A percentile compares a stretch with the other conserved stretches of the same genome.
phyloP scores from a whole-genome alignment of 2,888 invertebrate species.

The Cheiracanthium punctorium region DNA sequence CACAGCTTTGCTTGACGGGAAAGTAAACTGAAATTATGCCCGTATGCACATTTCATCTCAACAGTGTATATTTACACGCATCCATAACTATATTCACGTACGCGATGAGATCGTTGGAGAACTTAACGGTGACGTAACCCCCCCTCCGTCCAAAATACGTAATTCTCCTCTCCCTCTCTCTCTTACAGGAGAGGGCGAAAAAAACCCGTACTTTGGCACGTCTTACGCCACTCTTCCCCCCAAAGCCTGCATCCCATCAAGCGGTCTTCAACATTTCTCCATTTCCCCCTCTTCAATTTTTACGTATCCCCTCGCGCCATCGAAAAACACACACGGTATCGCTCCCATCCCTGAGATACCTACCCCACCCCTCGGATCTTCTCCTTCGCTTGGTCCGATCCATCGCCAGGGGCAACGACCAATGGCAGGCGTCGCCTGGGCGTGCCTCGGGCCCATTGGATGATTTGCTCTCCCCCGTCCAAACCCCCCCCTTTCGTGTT shows the following conservation, averaged over 20 bases:
- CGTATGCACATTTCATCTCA: too few relatives aligned
- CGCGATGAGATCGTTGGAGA: too few relatives aligned
- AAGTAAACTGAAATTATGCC: too few relatives aligned
- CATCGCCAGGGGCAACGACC: slow-evolving; percentile 69
- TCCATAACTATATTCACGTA: too few relatives aligned
- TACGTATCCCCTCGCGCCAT: slow-evolving; percentile 28
- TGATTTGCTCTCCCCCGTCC: slow-evolving; percentile 51
- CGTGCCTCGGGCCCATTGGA: slow-evolving; percentile 69
- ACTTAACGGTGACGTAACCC: too few relatives aligned
- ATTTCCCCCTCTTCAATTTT: slow-evolving; percentile 19
- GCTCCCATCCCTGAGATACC: slow-evolving; percentile 52
- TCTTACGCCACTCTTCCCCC: not conserved
- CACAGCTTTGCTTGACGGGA: too few relatives aligned
- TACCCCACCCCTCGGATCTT: not conserved
- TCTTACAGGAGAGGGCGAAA: too few relatives aligned
- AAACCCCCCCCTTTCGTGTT: slow-evolving; percentile 27
- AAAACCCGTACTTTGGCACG: not conserved
- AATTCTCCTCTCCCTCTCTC: too few relatives aligned
- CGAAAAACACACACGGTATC: slow-evolving; percentile 41
- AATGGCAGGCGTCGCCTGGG: slow-evolving; percentile 66
- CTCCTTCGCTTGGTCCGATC: slow-evolving; percentile 36
- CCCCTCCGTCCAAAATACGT: too few relatives aligned
- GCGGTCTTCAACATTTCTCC: slow-evolving; percentile 11
- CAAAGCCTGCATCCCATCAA: not conserved
- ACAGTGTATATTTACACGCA: too few relatives aligned